phyloP scores from a whole-genome alignment of 1,140 invertebrate genomes.

The Pseudomyrmex pallidus region DNA sequence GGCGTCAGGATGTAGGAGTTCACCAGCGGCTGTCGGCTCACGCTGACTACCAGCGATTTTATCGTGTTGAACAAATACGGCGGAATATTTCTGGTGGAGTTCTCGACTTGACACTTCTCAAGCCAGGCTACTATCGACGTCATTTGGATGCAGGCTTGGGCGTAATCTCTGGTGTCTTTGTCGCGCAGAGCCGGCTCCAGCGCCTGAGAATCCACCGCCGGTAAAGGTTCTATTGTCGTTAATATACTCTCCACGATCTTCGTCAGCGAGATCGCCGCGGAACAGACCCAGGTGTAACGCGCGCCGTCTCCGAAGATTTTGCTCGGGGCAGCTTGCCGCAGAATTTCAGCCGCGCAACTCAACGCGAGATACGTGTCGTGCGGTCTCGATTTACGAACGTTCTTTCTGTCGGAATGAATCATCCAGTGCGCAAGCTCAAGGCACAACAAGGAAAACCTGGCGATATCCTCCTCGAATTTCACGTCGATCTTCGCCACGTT shows the following conservation, averaged over 20 bases:
- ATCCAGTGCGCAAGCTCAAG: constrained; percentile 86
- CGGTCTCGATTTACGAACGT: constrained; percentile 66
- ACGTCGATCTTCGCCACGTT: constrained; percentile 84
- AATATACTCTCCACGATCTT: constrained; percentile 73
- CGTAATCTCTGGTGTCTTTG: constrained; percentile 79
- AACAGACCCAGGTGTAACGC: constrained; percentile 84
- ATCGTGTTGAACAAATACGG: constrained; percentile 81
- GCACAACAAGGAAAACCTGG: constrained; percentile 87
- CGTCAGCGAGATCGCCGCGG: constrained; percentile 81
- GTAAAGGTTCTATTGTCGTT: constrained; percentile 75
- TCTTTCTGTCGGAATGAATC: constrained; percentile 68
- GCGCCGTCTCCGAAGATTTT: constrained; percentile 78
- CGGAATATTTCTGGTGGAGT: constrained; percentile 81
- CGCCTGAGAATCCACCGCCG: constrained; percentile 71
- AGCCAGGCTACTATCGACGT: constrained; percentile 85
- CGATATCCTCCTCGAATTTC: constrained; percentile 85
- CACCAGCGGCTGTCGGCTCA: constrained; percentile 87
- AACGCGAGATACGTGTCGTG: constrained; percentile 78
- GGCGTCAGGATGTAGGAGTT: constrained; percentile 89
- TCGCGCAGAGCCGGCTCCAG: constrained; percentile 79
- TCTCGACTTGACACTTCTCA: constrained; percentile 75
- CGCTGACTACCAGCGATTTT: constrained; percentile 85
- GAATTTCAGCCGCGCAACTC: constrained; percentile 81
- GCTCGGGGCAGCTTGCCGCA: constrained; percentile 80
- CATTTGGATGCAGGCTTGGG: constrained; percentile 83